Evolutionary conservation across 2,888 invertebrate genomes (phyloP).

Genomic region (Neelides folsomi): DNA sequence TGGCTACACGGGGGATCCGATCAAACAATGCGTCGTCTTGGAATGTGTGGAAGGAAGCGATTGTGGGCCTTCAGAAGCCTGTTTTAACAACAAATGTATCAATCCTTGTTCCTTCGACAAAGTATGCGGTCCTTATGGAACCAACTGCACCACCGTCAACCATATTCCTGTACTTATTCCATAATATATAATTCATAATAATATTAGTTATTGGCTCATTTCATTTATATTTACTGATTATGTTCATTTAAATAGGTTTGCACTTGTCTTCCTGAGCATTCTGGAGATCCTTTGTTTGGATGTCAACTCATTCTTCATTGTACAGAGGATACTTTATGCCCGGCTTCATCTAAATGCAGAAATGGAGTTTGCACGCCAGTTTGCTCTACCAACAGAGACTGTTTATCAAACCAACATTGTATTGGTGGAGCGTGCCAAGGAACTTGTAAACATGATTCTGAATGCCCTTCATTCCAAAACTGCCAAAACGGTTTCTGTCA

Average conservation of each 20-base stretch:
- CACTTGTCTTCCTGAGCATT: conserved; percentile 67
- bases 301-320: conserved; percentile 74
- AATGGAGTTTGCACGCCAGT: conserved; percentile 44
- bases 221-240: no score
- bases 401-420: conserved; percentile 71
- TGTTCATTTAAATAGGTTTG: conserved; percentile 52
- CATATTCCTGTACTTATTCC: conserved; percentile 43
- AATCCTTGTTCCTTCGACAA: conserved; percentile 68
- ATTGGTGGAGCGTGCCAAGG: conserved; percentile 73
- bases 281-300: conserved; percentile 73
- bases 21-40: conserved; percentile 28
- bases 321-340: conserved; percentile 63
- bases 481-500: conserved; percentile 72
- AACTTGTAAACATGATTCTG: conserved; percentile 62
- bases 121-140: conserved; percentile 58
- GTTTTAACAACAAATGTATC: conserved; percentile 63
- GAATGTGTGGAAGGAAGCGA: conserved; percentile 52
- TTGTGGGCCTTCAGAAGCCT: conserved; percentile 55
- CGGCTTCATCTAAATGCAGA: conserved; percentile 67
- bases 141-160: conserved; percentile 59
- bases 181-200: no score
- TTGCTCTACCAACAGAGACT: conserved; percentile 68
- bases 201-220: no score
- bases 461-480: conserved; percentile 72
- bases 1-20: conserved; percentile 34